Percentiles rank a stretch among this genome's conserved stretches.
phyloP scores from a whole-genome alignment of 2,888 invertebrate species.

The Diaprepes abbreviatus region DNA sequence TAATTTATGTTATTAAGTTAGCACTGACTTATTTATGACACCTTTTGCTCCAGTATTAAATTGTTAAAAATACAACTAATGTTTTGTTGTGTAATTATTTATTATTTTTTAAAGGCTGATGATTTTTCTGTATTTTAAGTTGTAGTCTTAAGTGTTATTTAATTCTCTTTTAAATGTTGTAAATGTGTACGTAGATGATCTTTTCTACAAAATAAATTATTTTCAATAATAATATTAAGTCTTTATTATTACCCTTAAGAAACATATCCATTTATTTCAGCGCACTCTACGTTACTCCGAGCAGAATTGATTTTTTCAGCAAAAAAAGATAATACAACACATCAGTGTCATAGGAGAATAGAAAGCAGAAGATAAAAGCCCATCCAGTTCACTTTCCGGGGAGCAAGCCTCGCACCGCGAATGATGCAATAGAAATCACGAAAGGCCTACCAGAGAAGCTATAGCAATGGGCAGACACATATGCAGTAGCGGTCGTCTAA shows the following conservation, averaged over 20 bases:
- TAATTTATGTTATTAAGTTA: constrained; percentile 16
- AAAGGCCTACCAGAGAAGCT: no score
- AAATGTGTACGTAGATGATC: constrained; percentile 24
- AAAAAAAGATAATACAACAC: no score
- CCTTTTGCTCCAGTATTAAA: constrained; percentile 38
- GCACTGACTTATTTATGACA: constrained; percentile 30
- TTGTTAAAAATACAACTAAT: constrained; percentile 26
- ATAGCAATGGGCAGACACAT: no score
- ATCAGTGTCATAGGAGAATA: no score
- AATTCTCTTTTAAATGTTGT: constrained; percentile 31
- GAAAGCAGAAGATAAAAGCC: no score
- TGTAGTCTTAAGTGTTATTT: constrained; percentile 34
- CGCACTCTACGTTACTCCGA: no score
- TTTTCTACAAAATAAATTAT: constrained; percentile 33
- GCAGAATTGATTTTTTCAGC: no score
- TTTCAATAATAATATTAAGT: constrained; percentile 13
- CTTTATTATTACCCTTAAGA: background rate
- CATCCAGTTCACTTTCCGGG: no score
- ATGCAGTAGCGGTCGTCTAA: no score
- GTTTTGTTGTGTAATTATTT: constrained; percentile 39
- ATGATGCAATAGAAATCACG: no score
- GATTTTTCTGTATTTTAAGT: constrained; percentile 37
- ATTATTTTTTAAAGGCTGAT: constrained; percentile 45
- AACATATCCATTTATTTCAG: no score
- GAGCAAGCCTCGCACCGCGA: no score